A percentile compares a stretch with the other conserved stretches of the same genome.
phyloP scores from a whole-genome alignment of 1,140 invertebrate genomes.

The Drosophila carrolli region DNA sequence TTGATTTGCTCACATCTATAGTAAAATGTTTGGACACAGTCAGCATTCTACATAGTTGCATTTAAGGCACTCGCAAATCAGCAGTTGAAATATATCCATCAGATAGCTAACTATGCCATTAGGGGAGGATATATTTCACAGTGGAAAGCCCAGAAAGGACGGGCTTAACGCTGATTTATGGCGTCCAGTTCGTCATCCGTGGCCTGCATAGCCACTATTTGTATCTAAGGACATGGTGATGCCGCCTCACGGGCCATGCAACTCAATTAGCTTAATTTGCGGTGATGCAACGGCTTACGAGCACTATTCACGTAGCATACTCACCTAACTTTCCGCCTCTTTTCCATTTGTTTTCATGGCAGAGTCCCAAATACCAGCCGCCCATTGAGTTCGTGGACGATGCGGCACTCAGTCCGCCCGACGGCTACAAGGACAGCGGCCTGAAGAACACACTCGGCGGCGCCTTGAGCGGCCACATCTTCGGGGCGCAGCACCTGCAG shows the following conservation, averaged over 20 bases:
- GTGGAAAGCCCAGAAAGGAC: background rate
- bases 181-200: background rate
- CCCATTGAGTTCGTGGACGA: constrained; percentile 89
- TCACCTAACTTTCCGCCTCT: background rate
- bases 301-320: constrained; percentile 16
- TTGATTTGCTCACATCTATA: background rate
- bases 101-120: background rate
- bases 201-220: background rate
- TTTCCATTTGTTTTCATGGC: background rate
- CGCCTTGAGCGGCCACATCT: constrained; percentile 87
- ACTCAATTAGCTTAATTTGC: constrained; percentile 67
- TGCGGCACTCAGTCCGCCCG: constrained; percentile 93
- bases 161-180: constrained; percentile 8
- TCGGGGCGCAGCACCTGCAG: constrained; percentile 87
- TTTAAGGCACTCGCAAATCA: background rate
- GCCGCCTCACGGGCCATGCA: background rate
- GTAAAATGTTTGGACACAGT: background rate
- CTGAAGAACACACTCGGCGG: constrained; percentile 86
- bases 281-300: constrained; percentile 5
- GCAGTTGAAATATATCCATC: constrained; percentile 3
- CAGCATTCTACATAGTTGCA: background rate
- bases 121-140: background rate
- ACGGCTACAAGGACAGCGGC: constrained; percentile 92
- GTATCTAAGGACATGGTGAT: background rate
- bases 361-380: constrained; percentile 87